These are phyloP conservation scores for Tragulus kanchil DNA, from an alignment of 2,113 vertebrate genomes.

Conservation along the genomic window DNA sequence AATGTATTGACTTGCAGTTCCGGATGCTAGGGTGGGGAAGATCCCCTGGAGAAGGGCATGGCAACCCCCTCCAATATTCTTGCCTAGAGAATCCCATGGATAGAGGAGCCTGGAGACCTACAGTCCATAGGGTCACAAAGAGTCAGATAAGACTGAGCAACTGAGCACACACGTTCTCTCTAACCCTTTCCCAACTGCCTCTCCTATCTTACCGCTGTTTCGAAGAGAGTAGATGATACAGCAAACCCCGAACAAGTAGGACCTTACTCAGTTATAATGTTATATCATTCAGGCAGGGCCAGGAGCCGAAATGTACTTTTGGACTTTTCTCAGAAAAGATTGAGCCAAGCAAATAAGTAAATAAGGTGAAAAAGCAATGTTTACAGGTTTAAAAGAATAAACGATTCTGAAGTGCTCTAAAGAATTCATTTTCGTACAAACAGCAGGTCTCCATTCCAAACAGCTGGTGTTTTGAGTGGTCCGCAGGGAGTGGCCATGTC, in stretches of 20 bases:
- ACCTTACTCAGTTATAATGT: background rate
- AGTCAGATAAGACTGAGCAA: rapidly evolving
- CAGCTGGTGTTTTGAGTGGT: background rate
- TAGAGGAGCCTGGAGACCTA: no score
- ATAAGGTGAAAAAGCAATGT: background rate
- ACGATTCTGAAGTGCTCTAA: background rate
- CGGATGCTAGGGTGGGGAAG: background rate
- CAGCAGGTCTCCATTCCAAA: background rate
- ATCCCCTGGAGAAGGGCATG: no score
- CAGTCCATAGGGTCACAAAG: no score
- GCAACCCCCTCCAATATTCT: no score
- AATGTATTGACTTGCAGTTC: background rate
- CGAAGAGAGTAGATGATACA: background rate
- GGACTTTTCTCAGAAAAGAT: background rate
- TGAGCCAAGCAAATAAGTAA: slow-evolving; percentile 1
- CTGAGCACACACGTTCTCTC: background rate
- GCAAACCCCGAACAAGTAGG: background rate
- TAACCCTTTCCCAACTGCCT: background rate
- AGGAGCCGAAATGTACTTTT: slow-evolving; percentile 16
- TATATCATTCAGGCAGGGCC: background rate
- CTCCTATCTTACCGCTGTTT: background rate
- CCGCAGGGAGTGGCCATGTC: background rate
- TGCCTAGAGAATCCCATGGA: no score
- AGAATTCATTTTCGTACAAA: background rate
- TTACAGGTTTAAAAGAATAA: background rate